These are phyloP conservation scores for Oceanodroma tethys DNA, from an alignment of 2,113 vertebrate species.

Conservation along the genomic window DNA sequence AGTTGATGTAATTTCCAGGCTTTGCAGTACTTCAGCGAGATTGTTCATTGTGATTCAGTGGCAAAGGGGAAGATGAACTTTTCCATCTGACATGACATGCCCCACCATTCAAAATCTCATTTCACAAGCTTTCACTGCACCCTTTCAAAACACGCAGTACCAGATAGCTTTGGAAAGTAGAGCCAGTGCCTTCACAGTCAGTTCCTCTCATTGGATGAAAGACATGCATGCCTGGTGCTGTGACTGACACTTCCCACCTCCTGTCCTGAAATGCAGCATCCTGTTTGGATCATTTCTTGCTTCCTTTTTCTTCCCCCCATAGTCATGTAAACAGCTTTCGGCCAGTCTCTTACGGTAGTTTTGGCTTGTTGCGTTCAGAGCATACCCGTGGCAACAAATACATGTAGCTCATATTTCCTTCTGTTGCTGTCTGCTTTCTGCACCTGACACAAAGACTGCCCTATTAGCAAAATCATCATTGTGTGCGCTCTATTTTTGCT, in stretches of 20 bases:
- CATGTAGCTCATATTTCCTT: background rate
- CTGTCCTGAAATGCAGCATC: conserved; percentile 34
- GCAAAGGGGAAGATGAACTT: background rate
- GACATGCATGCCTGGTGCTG: background rate
- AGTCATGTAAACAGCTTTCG: conserved; percentile 19
- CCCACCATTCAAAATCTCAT: background rate
- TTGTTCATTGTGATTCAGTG: background rate
- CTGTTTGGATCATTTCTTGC: conserved; percentile 2
- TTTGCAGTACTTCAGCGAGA: background rate
- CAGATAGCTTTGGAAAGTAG: background rate
- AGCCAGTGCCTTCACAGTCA: background rate
- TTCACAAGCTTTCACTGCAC: background rate
- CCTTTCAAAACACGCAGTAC: background rate
- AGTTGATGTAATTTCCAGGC: background rate
- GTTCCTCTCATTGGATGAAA: background rate
- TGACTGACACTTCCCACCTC: conserved; percentile 58
- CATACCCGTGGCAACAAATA: background rate
- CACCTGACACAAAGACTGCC: background rate
- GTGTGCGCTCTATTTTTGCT: background rate
- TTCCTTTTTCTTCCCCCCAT: background rate
- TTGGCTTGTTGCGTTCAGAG: background rate
- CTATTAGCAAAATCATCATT: background rate
- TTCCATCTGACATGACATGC: background rate
- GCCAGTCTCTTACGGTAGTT: background rate
- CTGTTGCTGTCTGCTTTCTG: background rate